Evolutionary conservation across 2,797 vertebrate genomes (phyloP), one percentile per base, ranked within the genome.

Genomic region (Phalanger gymnotis): DNA sequence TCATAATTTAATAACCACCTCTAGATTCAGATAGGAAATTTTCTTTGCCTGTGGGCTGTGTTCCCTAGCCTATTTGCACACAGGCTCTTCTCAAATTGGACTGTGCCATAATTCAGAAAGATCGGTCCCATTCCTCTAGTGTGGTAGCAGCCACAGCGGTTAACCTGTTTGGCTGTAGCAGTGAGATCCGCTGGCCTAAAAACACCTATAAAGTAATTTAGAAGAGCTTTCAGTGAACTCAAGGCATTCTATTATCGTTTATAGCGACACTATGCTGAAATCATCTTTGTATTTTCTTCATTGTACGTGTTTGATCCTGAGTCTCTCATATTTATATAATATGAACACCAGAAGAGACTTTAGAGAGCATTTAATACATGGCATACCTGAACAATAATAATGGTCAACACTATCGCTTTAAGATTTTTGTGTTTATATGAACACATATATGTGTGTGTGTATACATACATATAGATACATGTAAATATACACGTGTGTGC

Each of bases 401-500:
- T 40, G 19, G 14, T 19, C 40, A 22, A 40, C 14, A 40, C n/a
- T 40, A 73, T 22, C 40, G 31, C 58, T 73, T 40, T 22, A 66
- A 66, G 61, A 66, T n/a, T 16, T 81, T 27, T 47, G 22, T 10
- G 9, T 81, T 47, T 25, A 81, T 27, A 47, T 27, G 73, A 10
- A 47, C n/a, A 81, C 12, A 47, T 3, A 19, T 16, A n/a, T 6
- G 5, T 40, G 1, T 19, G 19, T n/a, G n/a, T 19, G 28, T 57
- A 11, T 3, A 10, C 2, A 57, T 57, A 10, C 5, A 30, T 30
- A 30, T 11, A 57, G 27, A 57, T 3, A 30, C 13, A 66, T 9
- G 22, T 40, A 19, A 5, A n/a, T 2, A n/a, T 12, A n/a, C 6
- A n/a, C 13, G 5, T 2, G 19, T 2, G 19, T 19, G 19, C 28